phyloP scores from a whole-genome alignment of 2,113 vertebrate genomes.

The Xenopus tropicalis region DNA sequence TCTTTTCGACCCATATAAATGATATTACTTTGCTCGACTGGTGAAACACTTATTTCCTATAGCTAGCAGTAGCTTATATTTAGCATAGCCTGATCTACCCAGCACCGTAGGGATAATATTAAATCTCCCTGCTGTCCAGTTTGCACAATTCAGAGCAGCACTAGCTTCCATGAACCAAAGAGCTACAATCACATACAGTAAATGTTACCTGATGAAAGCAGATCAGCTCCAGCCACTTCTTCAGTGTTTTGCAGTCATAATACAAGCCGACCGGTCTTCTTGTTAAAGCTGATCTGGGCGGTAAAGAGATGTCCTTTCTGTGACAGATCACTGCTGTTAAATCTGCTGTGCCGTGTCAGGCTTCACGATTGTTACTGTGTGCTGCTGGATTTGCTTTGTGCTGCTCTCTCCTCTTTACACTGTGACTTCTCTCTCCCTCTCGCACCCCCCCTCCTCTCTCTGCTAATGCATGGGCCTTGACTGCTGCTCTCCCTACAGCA shows the following conservation, averaged over 20 bases:
- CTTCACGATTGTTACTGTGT: neutral
- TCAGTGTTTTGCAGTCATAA: constrained; percentile 56
- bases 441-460: neutral
- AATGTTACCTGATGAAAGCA: constrained; percentile 51
- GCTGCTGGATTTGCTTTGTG: neutral
- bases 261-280: constrained; percentile 26
- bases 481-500: neutral
- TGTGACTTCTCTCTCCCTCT: neutral
- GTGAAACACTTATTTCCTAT: neutral
- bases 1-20: too few relatives aligned
- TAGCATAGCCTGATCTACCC: neutral
- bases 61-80: neutral
- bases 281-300: constrained; percentile 13
- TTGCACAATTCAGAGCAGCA: neutral
- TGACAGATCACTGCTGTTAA: neutral
- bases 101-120: neutral
- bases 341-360: constrained; percentile 1
- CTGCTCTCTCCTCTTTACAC: constrained; percentile 20
- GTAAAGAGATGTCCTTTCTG: neutral
- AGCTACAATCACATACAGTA: neutral
- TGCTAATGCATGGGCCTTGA: neutral
- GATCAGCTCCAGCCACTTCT: constrained; percentile 12
- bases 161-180: neutral
- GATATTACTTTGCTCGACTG: neutral
- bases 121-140: neutral